A percentile compares a stretch with the other conserved stretches of the same genome.
Conservation (phyloP, 37 sponge, comb jelly and placozoan species). For the Chondrilla cf. caribensis region DNA sequence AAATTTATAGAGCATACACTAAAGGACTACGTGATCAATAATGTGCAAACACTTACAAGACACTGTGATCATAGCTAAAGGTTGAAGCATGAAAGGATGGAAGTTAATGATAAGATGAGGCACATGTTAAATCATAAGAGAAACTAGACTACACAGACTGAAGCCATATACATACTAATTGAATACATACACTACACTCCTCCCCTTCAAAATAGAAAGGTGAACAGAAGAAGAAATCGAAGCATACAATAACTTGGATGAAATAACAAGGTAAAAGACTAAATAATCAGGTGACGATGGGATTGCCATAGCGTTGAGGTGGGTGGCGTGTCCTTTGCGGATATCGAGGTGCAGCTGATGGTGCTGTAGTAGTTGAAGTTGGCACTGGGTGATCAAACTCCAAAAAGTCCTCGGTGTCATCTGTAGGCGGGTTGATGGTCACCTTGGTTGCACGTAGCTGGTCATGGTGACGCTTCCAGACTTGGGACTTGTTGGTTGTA, state of each 20-base stretch:
- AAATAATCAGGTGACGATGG: background rate
- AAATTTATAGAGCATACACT: too few relatives aligned
- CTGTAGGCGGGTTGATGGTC: background rate
- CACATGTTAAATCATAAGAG: too few relatives aligned
- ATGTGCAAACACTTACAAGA: too few relatives aligned
- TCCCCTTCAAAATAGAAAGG: background rate
- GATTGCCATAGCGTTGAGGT: too few relatives aligned
- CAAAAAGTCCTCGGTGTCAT: background rate
- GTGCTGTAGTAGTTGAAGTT: background rate
- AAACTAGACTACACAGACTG: too few relatives aligned
- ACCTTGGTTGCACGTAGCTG: background rate
- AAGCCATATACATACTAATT: too few relatives aligned
- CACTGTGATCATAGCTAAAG: too few relatives aligned
- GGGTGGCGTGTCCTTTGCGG: too few relatives aligned
- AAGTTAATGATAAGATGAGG: too few relatives aligned
- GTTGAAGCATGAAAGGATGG: too few relatives aligned
- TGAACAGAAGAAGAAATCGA: background rate
- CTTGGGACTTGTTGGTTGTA: background rate
- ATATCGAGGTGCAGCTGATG: too few relatives aligned
- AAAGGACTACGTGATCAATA: too few relatives aligned
- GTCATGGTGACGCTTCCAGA: background rate
- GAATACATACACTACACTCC: slow-evolving; percentile 8
- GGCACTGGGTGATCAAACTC: background rate
- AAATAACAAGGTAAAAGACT: background rate
- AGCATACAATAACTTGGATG: background rate